Base-by-base conservation (phyloP, 1,140 invertebrate species). In the Harpegnathos saltator region DNA sequence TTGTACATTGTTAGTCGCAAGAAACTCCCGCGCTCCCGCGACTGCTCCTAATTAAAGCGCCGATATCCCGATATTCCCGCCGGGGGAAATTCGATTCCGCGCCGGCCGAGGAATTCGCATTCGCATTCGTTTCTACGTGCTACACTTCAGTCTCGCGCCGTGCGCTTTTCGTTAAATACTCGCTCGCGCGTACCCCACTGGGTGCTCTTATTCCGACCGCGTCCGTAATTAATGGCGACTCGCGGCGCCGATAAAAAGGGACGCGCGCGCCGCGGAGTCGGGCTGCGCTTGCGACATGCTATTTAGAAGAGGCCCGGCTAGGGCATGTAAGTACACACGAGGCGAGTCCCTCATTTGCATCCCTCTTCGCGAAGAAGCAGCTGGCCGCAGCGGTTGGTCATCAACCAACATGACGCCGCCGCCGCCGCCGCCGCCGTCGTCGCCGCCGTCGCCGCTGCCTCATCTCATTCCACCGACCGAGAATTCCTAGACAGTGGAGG, bases 401-500 rank as follows among this genome's bases (percentile, higher is more conserved):
- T 33, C n/a, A n/a, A n/a, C n/a, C n/a, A n/a, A n/a, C n/a, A n/a
- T n/a, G n/a, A n/a, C 68, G 68, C 26, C 54, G 33, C 22, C 63
- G 63, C 52, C 69, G 33, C 82, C 73, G 56, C 84, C 74, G n/a
- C n/a, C 68, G 68, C 26, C 54, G 33, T 15, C 63, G 63, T 33
- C 69, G 33, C 82, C 68, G 68, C 26, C 54, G 33, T 15, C 63
- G 63, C 52, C 69, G 33, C 82, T 69, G 56, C 84, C 74, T 85
- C 68, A 87, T 88, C 87, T 87, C 84, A 84, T 89, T 89, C 66
- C 73, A 61, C 56, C 56, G 63, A 74, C 77, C 74, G 68, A 78
- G 88, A 84, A 85, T 44, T 89, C 82, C 82, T 86, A 85, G 89
- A 92, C 91, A 92, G 90, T 91, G 87, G 78, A 80, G 88, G 82